phyloP scores from a whole-genome alignment of 2,113 vertebrate species.

The Ploceus nigricollis region DNA sequence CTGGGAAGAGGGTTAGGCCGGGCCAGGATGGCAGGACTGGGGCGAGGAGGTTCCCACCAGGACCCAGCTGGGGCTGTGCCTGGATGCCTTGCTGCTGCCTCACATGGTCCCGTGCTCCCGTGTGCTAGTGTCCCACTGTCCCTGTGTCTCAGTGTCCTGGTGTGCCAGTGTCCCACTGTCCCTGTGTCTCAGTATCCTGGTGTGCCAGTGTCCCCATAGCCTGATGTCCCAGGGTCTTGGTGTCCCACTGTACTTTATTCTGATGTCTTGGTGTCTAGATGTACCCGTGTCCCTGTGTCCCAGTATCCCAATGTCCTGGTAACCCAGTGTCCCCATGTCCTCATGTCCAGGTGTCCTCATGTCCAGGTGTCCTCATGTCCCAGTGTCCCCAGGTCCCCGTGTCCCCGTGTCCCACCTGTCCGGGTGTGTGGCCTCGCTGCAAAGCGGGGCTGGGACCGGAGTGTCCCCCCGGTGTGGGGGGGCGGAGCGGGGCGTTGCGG shows the following conservation, averaged over 20 bases:
- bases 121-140: neutral
- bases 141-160: neutral
- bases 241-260: neutral
- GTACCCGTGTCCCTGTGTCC: neutral
- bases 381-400: no score
- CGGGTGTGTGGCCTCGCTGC: neutral
- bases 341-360: neutral
- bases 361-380: rapidly evolving
- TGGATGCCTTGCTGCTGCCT: neutral
- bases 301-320: neutral
- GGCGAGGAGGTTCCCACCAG: neutral
- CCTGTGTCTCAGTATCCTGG: neutral
- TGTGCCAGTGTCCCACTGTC: neutral
- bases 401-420: neutral
- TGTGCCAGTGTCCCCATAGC: neutral
- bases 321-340: neutral
- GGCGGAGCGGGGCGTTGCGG: no score
- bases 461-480: neutral
- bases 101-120: rapidly evolving
- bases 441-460: no score
- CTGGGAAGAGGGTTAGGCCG: neutral
- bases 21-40: neutral
- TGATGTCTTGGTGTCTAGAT: no score
- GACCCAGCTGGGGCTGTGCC: no score
- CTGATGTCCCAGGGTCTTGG: rapidly evolving